A percentile compares a stretch with the other conserved stretches of the same genome.
These are phyloP conservation scores for Scaptomyza hsui DNA, from an alignment of 1,140 invertebrate species.

Conservation along the genomic window DNA sequence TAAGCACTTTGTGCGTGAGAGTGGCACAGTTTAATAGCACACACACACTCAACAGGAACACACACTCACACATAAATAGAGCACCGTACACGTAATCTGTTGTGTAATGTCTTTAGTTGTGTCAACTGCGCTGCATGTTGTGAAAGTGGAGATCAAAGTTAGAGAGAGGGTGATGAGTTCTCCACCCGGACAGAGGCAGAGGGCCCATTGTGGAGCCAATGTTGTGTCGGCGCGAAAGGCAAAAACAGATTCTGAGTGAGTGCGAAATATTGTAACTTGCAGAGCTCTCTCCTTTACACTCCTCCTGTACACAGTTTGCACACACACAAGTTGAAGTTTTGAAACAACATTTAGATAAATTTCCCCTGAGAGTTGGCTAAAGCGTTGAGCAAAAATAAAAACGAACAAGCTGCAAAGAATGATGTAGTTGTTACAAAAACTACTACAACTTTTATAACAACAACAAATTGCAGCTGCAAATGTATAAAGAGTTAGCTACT, in stretches of 20 bases:
- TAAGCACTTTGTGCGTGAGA: conserved; percentile 56
- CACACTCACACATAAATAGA: conserved; percentile 40
- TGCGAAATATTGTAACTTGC: conserved; percentile 66
- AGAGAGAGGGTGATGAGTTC: not conserved
- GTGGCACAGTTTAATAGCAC: conserved; percentile 67
- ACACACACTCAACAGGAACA: conserved; percentile 7
- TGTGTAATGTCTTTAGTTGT: conserved; percentile 83
- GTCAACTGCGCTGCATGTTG: conserved; percentile 69
- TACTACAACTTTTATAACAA: conserved; percentile 4
- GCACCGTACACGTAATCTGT: conserved; percentile 74
- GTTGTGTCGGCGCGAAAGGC: conserved; percentile 28
- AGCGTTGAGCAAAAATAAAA: conserved; percentile 16
- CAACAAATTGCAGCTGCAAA: conserved; percentile 37
- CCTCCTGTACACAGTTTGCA: not conserved
- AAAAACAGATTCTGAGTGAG: conserved; percentile 75
- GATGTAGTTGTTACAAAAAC: conserved; percentile 47
- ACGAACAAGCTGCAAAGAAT: conserved; percentile 36
- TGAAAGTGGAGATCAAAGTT: not conserved
- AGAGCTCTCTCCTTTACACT: conserved; percentile 11
- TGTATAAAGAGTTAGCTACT: conserved; percentile 38
- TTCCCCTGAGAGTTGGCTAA: conserved; percentile 65
- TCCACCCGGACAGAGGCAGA: not conserved
- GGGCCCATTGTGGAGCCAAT: conserved; percentile 16
- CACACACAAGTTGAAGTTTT: conserved; percentile 72
- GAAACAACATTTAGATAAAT: conserved; percentile 84